Evolutionary conservation across 2,888 invertebrate genomes (phyloP).

Genomic region (Chloromyia formosa): DNA sequence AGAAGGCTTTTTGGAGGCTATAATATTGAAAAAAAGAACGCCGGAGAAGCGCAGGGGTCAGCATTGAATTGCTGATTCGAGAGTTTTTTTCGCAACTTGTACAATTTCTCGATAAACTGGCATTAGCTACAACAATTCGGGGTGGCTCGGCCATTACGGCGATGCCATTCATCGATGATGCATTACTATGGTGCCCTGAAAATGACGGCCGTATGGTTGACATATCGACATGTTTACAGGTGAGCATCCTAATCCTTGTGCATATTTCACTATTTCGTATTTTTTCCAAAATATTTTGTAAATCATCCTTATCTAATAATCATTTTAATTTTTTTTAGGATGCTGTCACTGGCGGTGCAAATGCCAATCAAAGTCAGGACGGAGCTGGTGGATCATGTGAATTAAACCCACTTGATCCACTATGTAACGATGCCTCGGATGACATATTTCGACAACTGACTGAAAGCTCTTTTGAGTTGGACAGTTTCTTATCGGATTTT

Average conservation of each 20-base stretch:
- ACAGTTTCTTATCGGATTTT: constrained; percentile 81
- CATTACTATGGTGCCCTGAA: constrained; percentile 92
- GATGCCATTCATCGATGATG: constrained; percentile 97
- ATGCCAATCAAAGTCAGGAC: constrained; percentile 54
- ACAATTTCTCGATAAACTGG: constrained; percentile 58
- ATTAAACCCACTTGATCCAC: constrained; percentile 60
- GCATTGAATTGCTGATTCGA: constrained; percentile 22
- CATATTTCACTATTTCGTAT: too few species aligned
- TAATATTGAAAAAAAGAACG: background rate
- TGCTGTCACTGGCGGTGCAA: constrained; percentile 56
- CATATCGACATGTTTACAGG: constrained; percentile 87
- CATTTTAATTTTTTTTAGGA: constrained; percentile 52
- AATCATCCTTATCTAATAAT: too few species aligned
- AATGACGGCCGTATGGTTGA: constrained; percentile 95
- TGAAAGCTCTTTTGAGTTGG: constrained; percentile 87
- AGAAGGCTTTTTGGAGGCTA: constrained; percentile 8
- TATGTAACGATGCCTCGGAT: constrained; percentile 72
- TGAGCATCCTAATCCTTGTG: constrained; percentile 63
- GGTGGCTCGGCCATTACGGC: constrained; percentile 69
- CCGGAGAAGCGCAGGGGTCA: background rate
- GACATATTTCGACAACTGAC: constrained; percentile 84
- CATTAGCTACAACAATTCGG: constrained; percentile 62
- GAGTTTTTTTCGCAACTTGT: background rate
- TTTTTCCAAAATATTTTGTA: too few species aligned
- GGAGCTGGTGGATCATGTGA: constrained; percentile 56